Percentiles rank a stretch among this genome's conserved stretches.
Evolutionary conservation across 2,888 invertebrate genomes (phyloP).

Genomic region (Ditula angustiorana): DNA sequence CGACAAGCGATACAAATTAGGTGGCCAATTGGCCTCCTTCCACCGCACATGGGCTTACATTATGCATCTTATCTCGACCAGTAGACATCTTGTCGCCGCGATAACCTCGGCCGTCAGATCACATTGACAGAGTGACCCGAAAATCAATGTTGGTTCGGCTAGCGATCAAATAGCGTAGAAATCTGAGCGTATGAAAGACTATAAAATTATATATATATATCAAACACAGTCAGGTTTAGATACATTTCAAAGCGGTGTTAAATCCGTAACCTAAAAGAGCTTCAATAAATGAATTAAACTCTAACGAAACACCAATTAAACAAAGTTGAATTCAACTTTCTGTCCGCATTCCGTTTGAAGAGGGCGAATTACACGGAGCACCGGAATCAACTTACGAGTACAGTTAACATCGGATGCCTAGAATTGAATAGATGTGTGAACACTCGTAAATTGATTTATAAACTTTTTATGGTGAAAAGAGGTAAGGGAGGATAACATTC

Average conservation of each 20-base stretch:
- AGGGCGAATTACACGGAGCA: not conserved
- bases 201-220: no score
- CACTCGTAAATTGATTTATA: no score
- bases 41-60: slow-evolving; percentile 13
- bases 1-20: slow-evolving; percentile 8
- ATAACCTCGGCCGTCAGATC: not conserved
- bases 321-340: not conserved
- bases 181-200: no score
- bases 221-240: not conserved
- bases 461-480: no score
- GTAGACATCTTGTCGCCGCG: slow-evolving; percentile 28
- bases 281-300: slow-evolving; percentile 8
- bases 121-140: not conserved
- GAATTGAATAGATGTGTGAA: no score
- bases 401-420: not conserved
- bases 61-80: slow-evolving; percentile 16
- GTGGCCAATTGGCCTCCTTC: slow-evolving; percentile 20
- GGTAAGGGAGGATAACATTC: no score
- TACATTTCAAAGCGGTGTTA: not conserved
- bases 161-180: no score
- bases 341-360: slow-evolving; percentile 6
- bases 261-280: not conserved
- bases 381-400: not conserved
- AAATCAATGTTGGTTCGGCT: no score
- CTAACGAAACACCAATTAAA: not conserved